Conservation (phyloP, 2,797 vertebrate genomes). For the Myripristis jacobus region DNA sequence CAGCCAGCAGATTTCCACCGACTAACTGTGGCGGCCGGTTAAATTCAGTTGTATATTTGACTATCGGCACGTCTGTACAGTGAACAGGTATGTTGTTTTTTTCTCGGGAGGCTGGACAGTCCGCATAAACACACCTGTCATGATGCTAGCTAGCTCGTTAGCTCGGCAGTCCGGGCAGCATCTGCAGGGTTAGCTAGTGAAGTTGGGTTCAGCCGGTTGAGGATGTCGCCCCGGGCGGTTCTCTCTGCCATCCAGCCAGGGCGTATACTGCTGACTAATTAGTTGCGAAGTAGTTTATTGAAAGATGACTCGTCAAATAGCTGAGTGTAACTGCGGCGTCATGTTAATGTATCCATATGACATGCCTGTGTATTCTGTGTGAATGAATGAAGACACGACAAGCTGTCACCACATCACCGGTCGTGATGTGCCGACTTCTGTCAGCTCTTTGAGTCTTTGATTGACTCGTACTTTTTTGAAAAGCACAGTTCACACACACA, state of each 20-base stretch:
- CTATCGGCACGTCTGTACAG: slow-evolving; percentile 23
- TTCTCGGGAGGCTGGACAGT: neutral
- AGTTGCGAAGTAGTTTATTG: neutral
- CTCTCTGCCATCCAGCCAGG: slow-evolving; percentile 16
- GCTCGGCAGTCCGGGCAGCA: slow-evolving; percentile 57
- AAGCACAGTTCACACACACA: too few species aligned
- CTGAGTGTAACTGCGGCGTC: too few species aligned
- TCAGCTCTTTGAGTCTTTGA: too few species aligned
- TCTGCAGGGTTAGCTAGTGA: slow-evolving; percentile 70
- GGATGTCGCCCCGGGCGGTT: too few species aligned
- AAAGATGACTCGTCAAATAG: neutral
- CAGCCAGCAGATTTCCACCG: slow-evolving; percentile 53
- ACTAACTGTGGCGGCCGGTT: slow-evolving; percentile 37
- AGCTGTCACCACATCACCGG: neutral
- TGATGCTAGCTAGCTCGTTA: slow-evolving; percentile 47
- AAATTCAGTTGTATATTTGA: slow-evolving; percentile 34
- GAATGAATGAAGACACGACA: neutral
- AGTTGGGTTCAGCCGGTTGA: too few species aligned
- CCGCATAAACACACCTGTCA: neutral
- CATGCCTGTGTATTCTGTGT: too few species aligned
- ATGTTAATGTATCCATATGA: too few species aligned
- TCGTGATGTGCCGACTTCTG: too few species aligned
- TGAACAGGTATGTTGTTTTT: slow-evolving; percentile 57
- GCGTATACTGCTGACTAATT: neutral
- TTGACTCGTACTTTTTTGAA: too few species aligned